Evolutionary conservation across 1,140 invertebrate genomes (phyloP), one percentile per base, ranked within the genome.

Genomic region (Drosophila obscura): DNA sequence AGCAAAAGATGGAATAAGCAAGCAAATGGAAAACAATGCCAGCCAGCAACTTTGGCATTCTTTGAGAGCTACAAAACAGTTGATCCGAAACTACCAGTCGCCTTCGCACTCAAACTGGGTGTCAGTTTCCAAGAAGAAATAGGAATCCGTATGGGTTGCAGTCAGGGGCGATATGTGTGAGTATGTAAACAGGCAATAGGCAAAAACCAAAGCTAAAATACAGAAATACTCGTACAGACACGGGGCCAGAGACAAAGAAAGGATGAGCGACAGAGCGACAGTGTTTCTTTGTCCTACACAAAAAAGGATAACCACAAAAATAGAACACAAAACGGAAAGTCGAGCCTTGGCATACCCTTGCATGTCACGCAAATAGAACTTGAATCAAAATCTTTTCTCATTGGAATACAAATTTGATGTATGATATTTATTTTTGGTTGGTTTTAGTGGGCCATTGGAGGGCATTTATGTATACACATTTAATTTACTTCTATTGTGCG

Each of bases 1-100:
- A 35, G 11, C 72, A 74, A 74, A 63, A 45, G 68, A 74, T 71
- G 44, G 19, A 73, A 73, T 52, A 73, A 73, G 69, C 66, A 48
- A 72, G 31, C 67, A 46, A 56, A 35, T 22, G 19, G 45, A 19
- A 44, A 56, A 26, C 41, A 67, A 68, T 50, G 58, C 43, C n/a
- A 53, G 39, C 15, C 51, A 39, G 31, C 41, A 44, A 45, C 51
- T 45, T 55, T 22, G 6, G 51, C 51, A 63, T 35, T 35, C 28
- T 52, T 45, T 24, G 19, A 24, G 49, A 39, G 44, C 66, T 13
- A 35, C 22, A 57, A 43, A 49, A 48, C 64, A 71, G 52, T 71
- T 69, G 65, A 69, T 71, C 52, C 52, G 56, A 44, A 51, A 71
- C 65, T 39, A 39, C 11, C 35, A 39, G 4, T 39, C 35, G 35